These are phyloP conservation scores for Motacilla alba DNA, from an alignment of 2,113 vertebrate genomes.

Conservation along the genomic window DNA sequence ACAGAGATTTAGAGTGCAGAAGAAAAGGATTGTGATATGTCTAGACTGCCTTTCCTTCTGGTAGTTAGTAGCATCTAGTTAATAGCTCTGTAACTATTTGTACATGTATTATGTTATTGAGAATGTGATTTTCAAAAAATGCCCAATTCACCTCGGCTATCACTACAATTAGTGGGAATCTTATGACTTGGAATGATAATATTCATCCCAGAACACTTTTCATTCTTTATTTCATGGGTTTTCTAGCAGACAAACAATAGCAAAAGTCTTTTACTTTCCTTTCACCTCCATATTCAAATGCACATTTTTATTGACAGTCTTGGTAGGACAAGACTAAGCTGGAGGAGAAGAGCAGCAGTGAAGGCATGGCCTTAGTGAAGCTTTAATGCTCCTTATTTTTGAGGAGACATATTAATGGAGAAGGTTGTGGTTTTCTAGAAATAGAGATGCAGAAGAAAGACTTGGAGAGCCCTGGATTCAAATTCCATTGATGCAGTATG, in stretches of 20 bases:
- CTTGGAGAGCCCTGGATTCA: background rate
- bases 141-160: background rate
- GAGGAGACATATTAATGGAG: background rate
- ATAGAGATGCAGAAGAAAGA: background rate
- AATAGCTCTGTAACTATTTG: background rate
- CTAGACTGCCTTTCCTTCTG: background rate
- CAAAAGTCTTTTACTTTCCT: background rate
- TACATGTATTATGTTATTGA: background rate
- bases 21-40: background rate
- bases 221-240: background rate
- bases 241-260: background rate
- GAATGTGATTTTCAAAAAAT: background rate
- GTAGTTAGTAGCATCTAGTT: background rate
- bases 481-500: background rate
- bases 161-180: background rate
- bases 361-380: conserved; percentile 20
- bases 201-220: background rate
- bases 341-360: background rate
- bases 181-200: background rate
- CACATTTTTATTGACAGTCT: background rate
- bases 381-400: background rate
- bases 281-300: background rate
- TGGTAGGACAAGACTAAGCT: background rate
- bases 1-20: background rate
- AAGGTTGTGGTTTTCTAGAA: conserved; percentile 13